Conservation (phyloP, 2,113 vertebrate genomes). For the Garra rufa region DNA sequence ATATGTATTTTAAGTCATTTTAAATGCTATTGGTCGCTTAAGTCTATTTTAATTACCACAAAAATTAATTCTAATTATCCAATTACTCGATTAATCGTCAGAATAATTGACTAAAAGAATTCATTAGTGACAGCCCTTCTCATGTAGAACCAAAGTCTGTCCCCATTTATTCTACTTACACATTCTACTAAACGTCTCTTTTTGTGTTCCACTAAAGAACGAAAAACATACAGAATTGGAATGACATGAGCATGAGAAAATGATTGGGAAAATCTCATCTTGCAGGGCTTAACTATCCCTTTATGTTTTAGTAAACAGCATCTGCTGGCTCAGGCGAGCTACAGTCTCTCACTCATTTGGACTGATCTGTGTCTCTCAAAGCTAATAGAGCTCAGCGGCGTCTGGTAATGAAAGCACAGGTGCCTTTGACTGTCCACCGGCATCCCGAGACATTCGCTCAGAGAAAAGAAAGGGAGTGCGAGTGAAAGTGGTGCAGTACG, state of each 20-base stretch:
- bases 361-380: constrained; percentile 9
- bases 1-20: no score
- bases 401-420: constrained; percentile 30
- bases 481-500: background rate
- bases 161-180: background rate
- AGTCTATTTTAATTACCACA: no score
- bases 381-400: background rate
- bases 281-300: background rate
- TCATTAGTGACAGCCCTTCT: no score
- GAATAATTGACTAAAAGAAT: no score
- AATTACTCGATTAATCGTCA: no score
- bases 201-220: background rate
- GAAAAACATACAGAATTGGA: background rate
- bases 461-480: constrained; percentile 9
- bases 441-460: constrained; percentile 32
- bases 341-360: background rate
- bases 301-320: background rate
- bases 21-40: no score
- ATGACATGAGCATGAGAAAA: background rate
- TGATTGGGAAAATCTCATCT: background rate
- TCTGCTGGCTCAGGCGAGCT: constrained; percentile 13
- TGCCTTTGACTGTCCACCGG: constrained; percentile 16
- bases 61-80: no score
- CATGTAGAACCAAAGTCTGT: background rate
- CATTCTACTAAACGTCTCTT: background rate